Base-by-base conservation (phyloP, 2,113 vertebrate genomes). In the Indicator maculatus region DNA sequence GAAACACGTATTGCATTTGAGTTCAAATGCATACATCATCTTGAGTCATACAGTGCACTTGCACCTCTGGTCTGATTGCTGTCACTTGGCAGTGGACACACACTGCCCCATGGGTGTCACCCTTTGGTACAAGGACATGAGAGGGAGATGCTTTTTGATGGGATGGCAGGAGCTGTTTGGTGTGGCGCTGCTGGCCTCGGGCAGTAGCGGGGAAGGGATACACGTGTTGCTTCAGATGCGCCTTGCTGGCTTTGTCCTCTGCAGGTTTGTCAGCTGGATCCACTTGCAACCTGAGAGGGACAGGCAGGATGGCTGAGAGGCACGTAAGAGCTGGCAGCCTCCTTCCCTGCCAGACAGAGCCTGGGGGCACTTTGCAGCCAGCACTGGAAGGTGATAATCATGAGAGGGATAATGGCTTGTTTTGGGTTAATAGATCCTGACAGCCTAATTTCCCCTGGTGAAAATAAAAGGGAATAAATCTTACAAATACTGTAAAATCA, bases 401-500 rank as follows among this genome's bases (percentile, higher is more conserved):
- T 94, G 93, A 94, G 93, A 89, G 53, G 95, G 95, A 96, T 96
- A 96, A 96, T 96, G 97, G 93, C 88, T 94, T 96, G 70, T 91
- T 95, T 95, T 2, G 36, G 95, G 93, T 96, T 96, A 96, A 97
- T 96, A 96, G 95, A 94, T 96, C 94, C 89, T 96, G 95, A 94
- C 96, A 96, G 88, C 64, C 89, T 96, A 96, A 97, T 97, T 97
- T 97, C 96, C 97, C 96, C 86, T 91, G 93, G 96, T 96, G 93
- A 94, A 96, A 96, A 95, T 96, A 96, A 95, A 96, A 96, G 93
- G 82, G 88, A 95, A 95, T 97, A 96, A 96, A 97, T 97, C 95
- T 97, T 85, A 92, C 39, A 95, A 94, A 94, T 95, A 97, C 95
- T 97, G 96, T 95, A 96, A 97, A 97, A 97, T 97, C 96, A 92